Percentiles rank a stretch among this genome's conserved stretches.
phyloP scores from a whole-genome alignment of 2,113 vertebrate genomes.

The Chaetura pelagica region DNA sequence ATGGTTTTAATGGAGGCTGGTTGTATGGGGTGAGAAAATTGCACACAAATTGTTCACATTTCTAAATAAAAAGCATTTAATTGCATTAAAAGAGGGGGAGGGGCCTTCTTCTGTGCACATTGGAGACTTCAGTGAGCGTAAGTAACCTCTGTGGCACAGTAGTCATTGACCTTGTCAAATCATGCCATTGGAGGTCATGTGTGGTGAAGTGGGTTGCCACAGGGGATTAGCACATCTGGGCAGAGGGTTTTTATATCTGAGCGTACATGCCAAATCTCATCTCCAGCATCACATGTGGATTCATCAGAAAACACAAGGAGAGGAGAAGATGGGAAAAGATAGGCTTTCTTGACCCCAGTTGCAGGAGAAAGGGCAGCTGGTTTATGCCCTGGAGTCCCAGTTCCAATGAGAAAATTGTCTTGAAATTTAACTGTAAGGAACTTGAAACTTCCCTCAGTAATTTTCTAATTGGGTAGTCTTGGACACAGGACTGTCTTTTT shows the following conservation, averaged over 20 bases:
- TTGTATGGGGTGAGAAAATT: not conserved
- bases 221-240: constrained; percentile 64
- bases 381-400: not conserved
- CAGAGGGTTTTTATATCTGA: constrained; percentile 16
- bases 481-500: not conserved
- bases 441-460: not conserved
- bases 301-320: not conserved
- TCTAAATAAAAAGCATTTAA: constrained; percentile 53
- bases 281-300: not conserved
- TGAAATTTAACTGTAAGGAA: not conserved
- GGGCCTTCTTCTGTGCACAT: not conserved
- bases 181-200: constrained; percentile 37
- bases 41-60: not conserved
- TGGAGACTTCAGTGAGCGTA: not conserved
- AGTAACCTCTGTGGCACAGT: constrained; percentile 26
- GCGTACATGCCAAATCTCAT: not conserved
- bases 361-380: not conserved
- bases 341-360: not conserved
- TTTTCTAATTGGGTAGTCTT: not conserved
- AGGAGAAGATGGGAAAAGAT: not conserved
- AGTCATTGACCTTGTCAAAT: constrained; percentile 58
- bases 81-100: constrained; percentile 20
- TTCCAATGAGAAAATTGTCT: not conserved
- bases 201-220: constrained; percentile 49
- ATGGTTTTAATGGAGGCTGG: constrained; percentile 1